phyloP scores from a whole-genome alignment of 2,797 vertebrate genomes.

The Fistularia commersonii region DNA sequence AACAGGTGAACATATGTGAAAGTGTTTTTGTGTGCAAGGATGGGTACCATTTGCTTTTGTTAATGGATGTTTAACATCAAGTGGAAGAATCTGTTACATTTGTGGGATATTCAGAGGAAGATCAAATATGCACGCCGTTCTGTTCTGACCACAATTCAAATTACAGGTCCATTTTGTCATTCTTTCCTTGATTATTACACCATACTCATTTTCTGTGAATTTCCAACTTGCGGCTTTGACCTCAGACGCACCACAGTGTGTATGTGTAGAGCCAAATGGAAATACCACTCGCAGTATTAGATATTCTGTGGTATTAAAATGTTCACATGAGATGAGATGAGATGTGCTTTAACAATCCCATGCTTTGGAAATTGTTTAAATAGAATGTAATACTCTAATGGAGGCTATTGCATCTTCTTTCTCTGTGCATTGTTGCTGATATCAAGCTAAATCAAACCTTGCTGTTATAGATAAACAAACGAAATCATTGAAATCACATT shows the following conservation, averaged over 20 bases:
- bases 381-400: too few relatives aligned
- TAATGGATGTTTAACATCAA: conserved; percentile 4
- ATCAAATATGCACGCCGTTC: conserved; percentile 8
- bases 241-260: conserved; percentile 9
- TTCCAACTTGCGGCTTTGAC: conserved; percentile 12
- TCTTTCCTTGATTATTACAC: conserved; percentile 1
- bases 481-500: not conserved
- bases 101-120: conserved; percentile 3
- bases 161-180: conserved; percentile 2
- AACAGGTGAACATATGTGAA: conserved; percentile 77
- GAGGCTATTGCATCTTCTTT: too few relatives aligned
- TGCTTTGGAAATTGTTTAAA: too few relatives aligned
- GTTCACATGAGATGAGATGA: too few relatives aligned
- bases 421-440: too few relatives aligned
- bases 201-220: conserved; percentile 2
- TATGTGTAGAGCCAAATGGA: conserved; percentile 4
- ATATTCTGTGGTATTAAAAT: not conserved
- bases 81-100: conserved; percentile 22
- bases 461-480: not conserved
- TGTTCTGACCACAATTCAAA: conserved; percentile 21
- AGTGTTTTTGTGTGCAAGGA: conserved; percentile 20
- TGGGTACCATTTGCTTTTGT: conserved; percentile 17
- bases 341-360: too few relatives aligned
- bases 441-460: conserved; percentile 5
- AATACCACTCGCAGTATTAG: conserved; percentile 14